Conservation (phyloP, 2,797 vertebrate genomes). For the Trachops cirrhosus region DNA sequence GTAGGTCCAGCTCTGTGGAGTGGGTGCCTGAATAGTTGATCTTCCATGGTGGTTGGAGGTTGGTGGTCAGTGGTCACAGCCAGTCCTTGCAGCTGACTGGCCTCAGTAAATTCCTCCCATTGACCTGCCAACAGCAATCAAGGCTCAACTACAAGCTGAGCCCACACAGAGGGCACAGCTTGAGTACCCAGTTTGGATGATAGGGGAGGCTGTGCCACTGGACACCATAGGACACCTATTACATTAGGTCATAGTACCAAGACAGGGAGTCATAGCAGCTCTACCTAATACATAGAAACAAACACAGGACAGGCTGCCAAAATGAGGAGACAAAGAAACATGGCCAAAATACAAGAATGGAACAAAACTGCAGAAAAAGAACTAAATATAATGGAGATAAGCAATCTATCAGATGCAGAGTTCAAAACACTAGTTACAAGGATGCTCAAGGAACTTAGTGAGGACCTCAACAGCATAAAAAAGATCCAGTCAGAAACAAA, state of each 20-base stretch:
- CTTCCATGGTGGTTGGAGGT: neutral
- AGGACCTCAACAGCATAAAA: neutral
- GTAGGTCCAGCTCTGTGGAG: neutral
- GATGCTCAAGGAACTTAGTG: neutral
- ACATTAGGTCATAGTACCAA: neutral
- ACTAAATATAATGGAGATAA: neutral
- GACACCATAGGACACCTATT: neutral
- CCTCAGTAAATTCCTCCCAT: neutral
- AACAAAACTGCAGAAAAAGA: neutral
- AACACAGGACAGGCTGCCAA: neutral
- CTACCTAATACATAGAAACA: neutral
- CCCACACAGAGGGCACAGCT: neutral
- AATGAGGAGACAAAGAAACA: neutral
- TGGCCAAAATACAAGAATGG: neutral
- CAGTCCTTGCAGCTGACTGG: neutral
- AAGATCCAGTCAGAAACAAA: neutral
- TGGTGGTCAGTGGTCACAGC: neutral
- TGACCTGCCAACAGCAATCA: neutral
- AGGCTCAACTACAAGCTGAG: neutral
- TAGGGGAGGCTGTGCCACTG: neutral
- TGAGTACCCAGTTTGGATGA: neutral
- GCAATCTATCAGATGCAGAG: neutral
- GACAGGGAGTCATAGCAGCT: neutral
- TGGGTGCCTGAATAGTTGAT: neutral
- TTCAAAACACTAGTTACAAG: neutral